phyloP scores from a whole-genome alignment of 2,797 vertebrate genomes.

The Falco rusticolus region DNA sequence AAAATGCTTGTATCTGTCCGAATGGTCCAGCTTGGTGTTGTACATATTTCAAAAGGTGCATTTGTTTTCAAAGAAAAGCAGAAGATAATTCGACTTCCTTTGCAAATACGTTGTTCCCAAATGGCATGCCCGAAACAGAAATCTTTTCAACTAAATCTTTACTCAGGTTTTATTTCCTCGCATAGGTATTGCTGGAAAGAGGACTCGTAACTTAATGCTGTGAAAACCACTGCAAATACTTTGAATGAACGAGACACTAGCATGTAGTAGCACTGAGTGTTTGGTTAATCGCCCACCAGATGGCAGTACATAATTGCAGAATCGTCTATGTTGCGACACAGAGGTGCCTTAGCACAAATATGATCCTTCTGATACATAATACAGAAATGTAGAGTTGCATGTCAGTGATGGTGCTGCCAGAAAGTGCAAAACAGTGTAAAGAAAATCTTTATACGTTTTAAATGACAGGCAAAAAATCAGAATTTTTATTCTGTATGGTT shows the following conservation, averaged over 20 bases:
- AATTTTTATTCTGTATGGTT: neutral
- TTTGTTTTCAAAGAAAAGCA: fast-evolving
- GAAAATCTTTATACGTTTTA: neutral
- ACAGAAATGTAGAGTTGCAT: neutral
- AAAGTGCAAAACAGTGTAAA: neutral
- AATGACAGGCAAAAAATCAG: neutral
- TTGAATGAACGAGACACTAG: fast-evolving
- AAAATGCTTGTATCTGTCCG: neutral
- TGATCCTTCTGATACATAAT: neutral
- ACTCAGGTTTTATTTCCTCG: neutral
- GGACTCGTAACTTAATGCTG: neutral
- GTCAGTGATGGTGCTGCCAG: neutral
- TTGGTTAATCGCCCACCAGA: constrained; percentile 59
- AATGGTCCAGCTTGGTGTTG: neutral
- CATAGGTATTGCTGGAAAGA: neutral
- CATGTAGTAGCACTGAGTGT: fast-evolving
- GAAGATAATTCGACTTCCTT: neutral
- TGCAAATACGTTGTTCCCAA: neutral
- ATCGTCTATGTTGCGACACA: fast-evolving
- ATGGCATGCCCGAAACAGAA: neutral
- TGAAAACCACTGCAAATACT: neutral
- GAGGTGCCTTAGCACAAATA: neutral
- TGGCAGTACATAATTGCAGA: constrained; percentile 62
- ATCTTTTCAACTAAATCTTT: neutral
- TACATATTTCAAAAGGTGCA: neutral